Conservation (phyloP, 2,113 vertebrate genomes). For the Ammospiza nelsoni region DNA sequence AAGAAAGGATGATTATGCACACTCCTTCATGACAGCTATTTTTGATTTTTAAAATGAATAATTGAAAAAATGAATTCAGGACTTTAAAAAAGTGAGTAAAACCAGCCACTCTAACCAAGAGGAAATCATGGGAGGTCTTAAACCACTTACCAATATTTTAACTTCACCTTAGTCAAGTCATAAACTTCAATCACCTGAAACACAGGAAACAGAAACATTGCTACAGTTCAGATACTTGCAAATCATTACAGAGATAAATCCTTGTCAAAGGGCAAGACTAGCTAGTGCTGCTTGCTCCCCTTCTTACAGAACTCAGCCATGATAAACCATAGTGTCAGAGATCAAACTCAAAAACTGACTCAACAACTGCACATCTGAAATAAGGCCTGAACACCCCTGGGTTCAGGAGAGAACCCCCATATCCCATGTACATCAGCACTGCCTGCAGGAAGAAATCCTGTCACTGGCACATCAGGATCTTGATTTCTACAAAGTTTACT, state of each 20-base stretch:
- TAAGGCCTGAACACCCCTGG: not conserved
- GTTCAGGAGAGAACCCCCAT: not conserved
- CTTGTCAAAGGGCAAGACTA: not conserved
- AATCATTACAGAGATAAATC: not conserved
- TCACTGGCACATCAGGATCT: not conserved
- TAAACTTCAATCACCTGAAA: constrained; percentile 98
- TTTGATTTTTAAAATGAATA: not conserved
- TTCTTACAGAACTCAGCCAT: not conserved
- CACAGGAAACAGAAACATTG: constrained; percentile 28
- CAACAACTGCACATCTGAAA: not conserved
- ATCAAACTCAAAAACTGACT: not conserved
- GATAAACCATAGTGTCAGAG: not conserved
- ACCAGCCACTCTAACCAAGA: not conserved
- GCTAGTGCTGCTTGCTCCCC: not conserved
- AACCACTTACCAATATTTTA: constrained; percentile 99
- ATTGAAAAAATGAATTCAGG: not conserved
- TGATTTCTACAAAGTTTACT: not conserved
- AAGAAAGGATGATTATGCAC: not conserved
- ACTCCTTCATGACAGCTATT: not conserved
- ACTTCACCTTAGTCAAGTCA: constrained; percentile 98
- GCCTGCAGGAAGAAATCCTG: not conserved
- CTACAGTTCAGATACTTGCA: not conserved
- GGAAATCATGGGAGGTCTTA: not conserved
- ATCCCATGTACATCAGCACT: fast-evolving
- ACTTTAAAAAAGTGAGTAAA: not conserved